Conservation (phyloP, 2,113 vertebrate species). For the Egretta garzetta region DNA sequence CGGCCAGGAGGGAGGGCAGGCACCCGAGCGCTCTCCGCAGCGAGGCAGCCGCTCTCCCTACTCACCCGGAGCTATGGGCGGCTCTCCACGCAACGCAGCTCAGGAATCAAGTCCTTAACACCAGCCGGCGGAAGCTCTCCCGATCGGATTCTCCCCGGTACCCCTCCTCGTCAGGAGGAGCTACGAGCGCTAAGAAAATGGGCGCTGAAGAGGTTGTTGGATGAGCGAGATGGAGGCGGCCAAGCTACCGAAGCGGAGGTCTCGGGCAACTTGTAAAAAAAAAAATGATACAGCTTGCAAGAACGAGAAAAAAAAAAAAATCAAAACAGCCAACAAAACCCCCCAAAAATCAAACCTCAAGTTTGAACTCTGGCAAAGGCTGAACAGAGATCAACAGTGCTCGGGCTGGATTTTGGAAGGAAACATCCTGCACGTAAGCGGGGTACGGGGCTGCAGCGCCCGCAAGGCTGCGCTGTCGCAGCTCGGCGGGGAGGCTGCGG, state of each 20-base stretch:
- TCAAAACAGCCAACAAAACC: neutral
- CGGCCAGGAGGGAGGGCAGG: neutral
- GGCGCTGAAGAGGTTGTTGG: neutral
- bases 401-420: neutral
- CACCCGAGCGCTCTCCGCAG: neutral
- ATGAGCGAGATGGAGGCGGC: neutral
- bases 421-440: neutral
- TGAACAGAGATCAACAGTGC: neutral
- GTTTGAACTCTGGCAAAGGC: neutral
- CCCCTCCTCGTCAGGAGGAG: neutral
- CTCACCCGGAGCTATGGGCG: neutral
- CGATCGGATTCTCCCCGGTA: neutral
- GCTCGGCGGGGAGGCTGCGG: neutral
- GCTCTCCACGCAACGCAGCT: neutral
- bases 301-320: neutral
- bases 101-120: neutral
- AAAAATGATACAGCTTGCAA: neutral
- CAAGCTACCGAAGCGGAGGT: accelerated
- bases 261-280: neutral
- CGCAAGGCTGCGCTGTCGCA: accelerated
- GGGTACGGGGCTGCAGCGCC: neutral
- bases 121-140: neutral
- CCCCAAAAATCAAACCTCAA: neutral
- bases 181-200: neutral
- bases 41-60: neutral